Evolutionary conservation across 2,888 invertebrate genomes (phyloP).

Genomic region (Leucophenga montana): DNA sequence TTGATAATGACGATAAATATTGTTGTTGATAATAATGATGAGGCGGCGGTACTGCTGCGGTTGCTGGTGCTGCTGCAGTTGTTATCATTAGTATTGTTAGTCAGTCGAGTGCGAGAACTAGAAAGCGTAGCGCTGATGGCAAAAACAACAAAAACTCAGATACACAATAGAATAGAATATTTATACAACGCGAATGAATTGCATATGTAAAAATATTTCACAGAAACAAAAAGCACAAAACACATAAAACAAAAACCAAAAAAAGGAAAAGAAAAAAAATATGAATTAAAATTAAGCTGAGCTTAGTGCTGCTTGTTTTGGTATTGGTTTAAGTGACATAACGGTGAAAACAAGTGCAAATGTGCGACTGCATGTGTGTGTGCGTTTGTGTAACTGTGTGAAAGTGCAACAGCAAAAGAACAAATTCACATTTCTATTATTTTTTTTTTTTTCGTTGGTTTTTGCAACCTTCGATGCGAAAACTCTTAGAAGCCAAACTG

Average conservation of each 20-base stretch:
- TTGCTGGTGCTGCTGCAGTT: too few species aligned
- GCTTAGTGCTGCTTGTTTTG: conserved; percentile 13
- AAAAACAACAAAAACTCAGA: not conserved
- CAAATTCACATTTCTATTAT: conserved; percentile 35
- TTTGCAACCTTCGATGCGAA: conserved; percentile 22
- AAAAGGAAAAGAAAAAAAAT: not conserved
- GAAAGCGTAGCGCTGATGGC: not conserved
- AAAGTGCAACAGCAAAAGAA: conserved; percentile 15
- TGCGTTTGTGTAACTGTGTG: too few species aligned
- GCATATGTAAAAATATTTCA: not conserved
- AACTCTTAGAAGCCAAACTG: conserved; percentile 7
- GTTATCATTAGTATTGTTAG: too few species aligned
- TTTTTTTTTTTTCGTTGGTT: conserved; percentile 49
- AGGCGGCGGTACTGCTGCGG: not conserved
- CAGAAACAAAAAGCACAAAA: not conserved
- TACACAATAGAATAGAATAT: conserved; percentile 2
- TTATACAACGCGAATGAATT: not conserved
- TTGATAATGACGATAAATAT: not conserved
- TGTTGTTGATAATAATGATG: not conserved
- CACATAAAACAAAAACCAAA: too few species aligned
- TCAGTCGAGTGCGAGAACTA: too few species aligned
- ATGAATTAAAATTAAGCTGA: conserved; percentile 19
- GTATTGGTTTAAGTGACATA: conserved; percentile 18
- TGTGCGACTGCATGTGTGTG: conserved; percentile 44
- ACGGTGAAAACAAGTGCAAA: conserved; percentile 33